phyloP scores from a whole-genome alignment of 2,888 invertebrate species.

The Griposia aprilina region DNA sequence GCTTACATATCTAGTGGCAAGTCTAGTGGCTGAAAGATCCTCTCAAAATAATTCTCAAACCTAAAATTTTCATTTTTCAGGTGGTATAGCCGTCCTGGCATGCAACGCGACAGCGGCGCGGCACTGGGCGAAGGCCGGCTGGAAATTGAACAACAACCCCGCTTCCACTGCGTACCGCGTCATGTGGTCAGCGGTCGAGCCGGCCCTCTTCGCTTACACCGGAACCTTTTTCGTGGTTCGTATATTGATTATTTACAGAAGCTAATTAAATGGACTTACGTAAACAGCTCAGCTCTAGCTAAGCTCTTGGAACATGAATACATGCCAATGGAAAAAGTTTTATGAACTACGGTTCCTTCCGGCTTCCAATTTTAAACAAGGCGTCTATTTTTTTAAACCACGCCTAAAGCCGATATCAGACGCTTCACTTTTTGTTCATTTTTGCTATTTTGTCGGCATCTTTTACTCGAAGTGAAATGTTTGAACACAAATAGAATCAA shows the following conservation, averaged over 20 bases:
- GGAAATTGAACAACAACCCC: slow-evolving; percentile 85
- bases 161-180: slow-evolving; percentile 85
- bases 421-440: too few species aligned
- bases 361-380: background rate
- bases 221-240: slow-evolving; percentile 86
- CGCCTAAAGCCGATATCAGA: too few species aligned
- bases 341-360: background rate
- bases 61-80: slow-evolving; percentile 65
- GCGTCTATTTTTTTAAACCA: background rate
- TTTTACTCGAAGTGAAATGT: too few species aligned
- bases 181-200: slow-evolving; percentile 84
- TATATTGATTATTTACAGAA: slow-evolving; percentile 37
- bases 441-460: too few species aligned
- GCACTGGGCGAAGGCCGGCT: slow-evolving; percentile 82
- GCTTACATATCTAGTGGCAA: background rate
- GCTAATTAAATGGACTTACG: slow-evolving; percentile 9
- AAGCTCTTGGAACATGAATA: background rate
- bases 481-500: too few species aligned
- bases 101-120: slow-evolving; percentile 86
- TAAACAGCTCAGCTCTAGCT: too few species aligned
- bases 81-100: slow-evolving; percentile 84
- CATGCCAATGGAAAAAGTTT: background rate
- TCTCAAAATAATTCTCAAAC: background rate
- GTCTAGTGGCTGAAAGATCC: background rate
- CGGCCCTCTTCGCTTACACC: slow-evolving; percentile 84